Conservation (phyloP, 2,113 vertebrate species). For the Salvelinus alpinus region DNA sequence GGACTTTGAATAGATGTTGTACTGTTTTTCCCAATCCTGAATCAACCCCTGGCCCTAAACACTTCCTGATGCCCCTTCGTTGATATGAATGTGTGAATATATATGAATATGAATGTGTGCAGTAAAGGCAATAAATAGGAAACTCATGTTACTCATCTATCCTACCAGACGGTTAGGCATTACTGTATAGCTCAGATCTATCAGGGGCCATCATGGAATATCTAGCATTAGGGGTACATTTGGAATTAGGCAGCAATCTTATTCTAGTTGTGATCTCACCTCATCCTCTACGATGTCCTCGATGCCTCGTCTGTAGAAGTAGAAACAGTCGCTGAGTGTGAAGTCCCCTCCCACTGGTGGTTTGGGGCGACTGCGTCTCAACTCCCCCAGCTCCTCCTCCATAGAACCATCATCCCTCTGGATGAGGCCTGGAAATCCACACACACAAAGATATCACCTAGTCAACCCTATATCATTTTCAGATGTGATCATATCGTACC, state of each 20-base stretch:
- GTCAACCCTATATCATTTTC: background rate
- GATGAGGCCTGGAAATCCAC: constrained; percentile 81
- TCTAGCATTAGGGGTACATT: too few species aligned
- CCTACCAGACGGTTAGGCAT: too few species aligned
- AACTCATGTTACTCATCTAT: too few species aligned
- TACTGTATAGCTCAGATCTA: too few species aligned
- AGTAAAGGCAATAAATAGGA: too few species aligned
- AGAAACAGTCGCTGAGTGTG: constrained; percentile 89
- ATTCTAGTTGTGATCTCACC: constrained; percentile 34
- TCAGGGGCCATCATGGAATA: too few species aligned
- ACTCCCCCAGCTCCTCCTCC: constrained; percentile 87
- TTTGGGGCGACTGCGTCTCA: constrained; percentile 73
- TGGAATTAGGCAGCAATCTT: too few species aligned
- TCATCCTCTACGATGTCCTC: constrained; percentile 96
- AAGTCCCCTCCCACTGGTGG: constrained; percentile 77
- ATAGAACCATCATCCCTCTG: constrained; percentile 85
- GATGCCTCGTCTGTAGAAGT: constrained; percentile 89
- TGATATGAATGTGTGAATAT: too few species aligned
- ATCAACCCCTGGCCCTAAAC: too few species aligned
- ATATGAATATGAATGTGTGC: too few species aligned
- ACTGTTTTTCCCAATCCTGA: background rate
- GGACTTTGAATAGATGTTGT: background rate
- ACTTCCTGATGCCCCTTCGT: too few species aligned
- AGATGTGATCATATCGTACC: background rate
- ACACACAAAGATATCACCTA: background rate